Evolutionary conservation across 2,113 vertebrate genomes (phyloP).

Genomic region (Albula glossodonta): DNA sequence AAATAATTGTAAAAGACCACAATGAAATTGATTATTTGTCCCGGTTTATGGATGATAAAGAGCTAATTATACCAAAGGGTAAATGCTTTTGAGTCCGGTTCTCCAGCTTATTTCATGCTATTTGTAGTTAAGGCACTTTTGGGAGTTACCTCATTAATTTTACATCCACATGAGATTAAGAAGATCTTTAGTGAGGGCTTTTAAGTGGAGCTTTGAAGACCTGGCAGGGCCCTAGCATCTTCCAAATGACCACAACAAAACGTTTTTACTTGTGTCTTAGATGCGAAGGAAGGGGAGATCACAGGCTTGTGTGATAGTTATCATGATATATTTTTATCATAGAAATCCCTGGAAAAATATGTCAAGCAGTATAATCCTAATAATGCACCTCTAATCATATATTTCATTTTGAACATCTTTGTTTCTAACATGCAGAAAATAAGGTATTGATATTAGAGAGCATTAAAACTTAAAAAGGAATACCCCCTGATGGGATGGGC

Average conservation of each 20-base stretch:
- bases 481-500: too few species aligned
- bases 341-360: too few species aligned
- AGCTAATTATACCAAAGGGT: conserved; percentile 36
- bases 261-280: conserved; percentile 10
- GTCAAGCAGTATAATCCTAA: too few species aligned
- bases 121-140: conserved; percentile 50
- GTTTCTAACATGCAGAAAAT: too few species aligned
- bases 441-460: too few species aligned
- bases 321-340: too few species aligned
- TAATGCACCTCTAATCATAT: too few species aligned
- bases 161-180: conserved; percentile 54
- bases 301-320: too few species aligned
- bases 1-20: conserved; percentile 8
- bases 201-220: conserved; percentile 15
- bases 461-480: too few species aligned
- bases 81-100: conserved; percentile 29
- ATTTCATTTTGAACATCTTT: too few species aligned
- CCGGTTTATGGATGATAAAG: conserved; percentile 34
- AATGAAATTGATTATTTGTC: conserved; percentile 40
- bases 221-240: neutral
- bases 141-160: conserved; percentile 64
- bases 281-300: conserved; percentile 13
- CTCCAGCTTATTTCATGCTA: conserved; percentile 38
- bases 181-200: conserved; percentile 51
- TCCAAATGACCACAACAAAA: neutral